Evolutionary conservation across 2,797 vertebrate species (phyloP).

Genomic region (Silurus aristotelis): DNA sequence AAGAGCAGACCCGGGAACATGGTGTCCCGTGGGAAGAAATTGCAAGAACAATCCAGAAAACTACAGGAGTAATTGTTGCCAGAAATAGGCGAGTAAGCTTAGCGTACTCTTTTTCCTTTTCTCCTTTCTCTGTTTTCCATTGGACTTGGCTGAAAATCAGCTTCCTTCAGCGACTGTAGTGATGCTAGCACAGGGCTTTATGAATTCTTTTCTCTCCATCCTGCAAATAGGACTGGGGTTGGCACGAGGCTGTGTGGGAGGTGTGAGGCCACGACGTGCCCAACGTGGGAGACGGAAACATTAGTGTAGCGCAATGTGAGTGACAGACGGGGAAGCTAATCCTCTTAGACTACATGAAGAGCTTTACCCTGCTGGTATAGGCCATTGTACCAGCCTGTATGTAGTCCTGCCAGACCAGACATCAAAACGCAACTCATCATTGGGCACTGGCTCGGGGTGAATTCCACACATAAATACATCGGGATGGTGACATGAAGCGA

Average conservation of each 20-base stretch:
- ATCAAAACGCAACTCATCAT: constrained; percentile 58
- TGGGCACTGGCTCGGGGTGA: constrained; percentile 48
- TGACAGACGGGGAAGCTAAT: constrained; percentile 59
- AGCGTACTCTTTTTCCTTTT: constrained; percentile 17
- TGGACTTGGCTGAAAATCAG: constrained; percentile 31
- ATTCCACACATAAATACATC: constrained; percentile 48
- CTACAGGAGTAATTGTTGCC: constrained; percentile 40
- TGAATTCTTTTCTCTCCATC: constrained; percentile 38
- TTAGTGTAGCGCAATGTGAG: constrained; percentile 43
- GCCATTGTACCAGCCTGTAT: constrained; percentile 46
- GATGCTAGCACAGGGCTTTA: constrained; percentile 38
- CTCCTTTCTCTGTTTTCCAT: constrained; percentile 15
- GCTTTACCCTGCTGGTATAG: constrained; percentile 36
- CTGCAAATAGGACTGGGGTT: constrained; percentile 28
- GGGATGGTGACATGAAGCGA: constrained; percentile 29
- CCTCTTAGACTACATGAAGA: constrained; percentile 56
- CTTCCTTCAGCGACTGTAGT: constrained; percentile 38
- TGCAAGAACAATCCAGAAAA: constrained; percentile 33
- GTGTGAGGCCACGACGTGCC: constrained; percentile 32
- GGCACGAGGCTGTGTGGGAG: constrained; percentile 33
- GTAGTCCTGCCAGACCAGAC: constrained; percentile 50
- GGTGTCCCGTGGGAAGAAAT: constrained; percentile 40
- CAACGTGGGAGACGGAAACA: constrained; percentile 49
- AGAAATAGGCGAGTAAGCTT: constrained; percentile 32
- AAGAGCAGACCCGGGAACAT: constrained; percentile 35